Base-by-base conservation (phyloP, 2,888 invertebrate genomes). In the Mythimna impura region DNA sequence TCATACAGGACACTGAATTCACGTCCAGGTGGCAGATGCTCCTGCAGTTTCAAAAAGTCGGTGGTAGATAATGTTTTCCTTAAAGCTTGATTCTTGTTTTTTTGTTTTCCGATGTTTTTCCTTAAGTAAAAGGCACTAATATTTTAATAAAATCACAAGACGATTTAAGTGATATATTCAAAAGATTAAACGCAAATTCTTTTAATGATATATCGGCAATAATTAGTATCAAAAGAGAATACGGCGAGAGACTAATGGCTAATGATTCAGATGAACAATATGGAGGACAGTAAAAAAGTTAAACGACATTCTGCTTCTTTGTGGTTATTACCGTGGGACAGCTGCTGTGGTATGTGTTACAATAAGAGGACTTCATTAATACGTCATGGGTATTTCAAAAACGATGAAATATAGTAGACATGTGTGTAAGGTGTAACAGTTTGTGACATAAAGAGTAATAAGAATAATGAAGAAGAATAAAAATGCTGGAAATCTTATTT, bases 151-250 rank as follows among this genome's bases (percentile, higher is more conserved):
- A 68, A 55, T 25, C 17, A 70, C 10, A 43, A 64, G 22, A 22
- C 67, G 17, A 64, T 71, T 65, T 62, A 17, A 60, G 54, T 25
- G 60, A 75, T 68, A 82, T 72, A 80, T 64, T 73, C 8, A 66
- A 12, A 71, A 83, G 82, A 81, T 81, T 78, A 81, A 81, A 81
- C 67, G 25, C 36, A 57, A 66, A 82, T 81, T 81, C 71, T 78
- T 78, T 22, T 30, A 57, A 78, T 74, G 71, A 81, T 78, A 75
- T 68, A 81, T 78, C 62, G 61, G 34, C 40, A 71, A 82, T 75
- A 73, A 84, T 84, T 80, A 84, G 83, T 74, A 78, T 78, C 73
- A 83, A 84, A 85, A 80, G 82, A 82, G 67, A 64, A 61, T 8
- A 73, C 64, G 83, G 34, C 73, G 85, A 84, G 64, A 80, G 70